These are phyloP conservation scores for Procambarus clarkii DNA, from an alignment of 1,140 invertebrate species.

Conservation along the genomic window DNA sequence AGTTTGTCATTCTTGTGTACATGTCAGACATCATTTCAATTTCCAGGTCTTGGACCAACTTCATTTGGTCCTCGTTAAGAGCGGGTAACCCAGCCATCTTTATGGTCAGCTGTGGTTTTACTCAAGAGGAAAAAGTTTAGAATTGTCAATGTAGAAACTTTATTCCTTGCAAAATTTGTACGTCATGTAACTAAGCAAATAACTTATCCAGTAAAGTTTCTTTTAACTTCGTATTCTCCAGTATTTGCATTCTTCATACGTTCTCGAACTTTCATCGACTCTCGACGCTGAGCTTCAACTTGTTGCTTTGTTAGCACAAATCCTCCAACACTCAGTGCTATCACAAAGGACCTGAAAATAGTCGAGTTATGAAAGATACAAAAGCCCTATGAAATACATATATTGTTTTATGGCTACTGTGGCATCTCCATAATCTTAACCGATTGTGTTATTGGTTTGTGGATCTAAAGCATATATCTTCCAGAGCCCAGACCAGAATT, in stretches of 20 bases:
- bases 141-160: background rate
- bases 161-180: background rate
- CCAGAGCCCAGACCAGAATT: too few relatives aligned
- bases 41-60: constrained; percentile 94
- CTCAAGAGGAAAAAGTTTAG: background rate
- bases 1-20: constrained; percentile 90
- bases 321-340: constrained; percentile 81
- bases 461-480: too few relatives aligned
- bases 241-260: constrained; percentile 83
- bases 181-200: background rate
- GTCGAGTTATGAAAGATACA: constrained; percentile 31
- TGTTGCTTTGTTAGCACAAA: constrained; percentile 85
- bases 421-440: too few relatives aligned
- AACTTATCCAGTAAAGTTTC: constrained; percentile 56
- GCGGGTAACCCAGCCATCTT: constrained; percentile 81
- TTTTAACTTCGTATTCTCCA: constrained; percentile 80
- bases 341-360: constrained; percentile 81
- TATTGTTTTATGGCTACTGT: too few relatives aligned
- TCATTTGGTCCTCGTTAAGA: constrained; percentile 88
- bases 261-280: constrained; percentile 88
- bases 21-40: constrained; percentile 99
- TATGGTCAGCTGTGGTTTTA: constrained; percentile 72
- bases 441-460: too few relatives aligned
- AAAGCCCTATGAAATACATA: background rate
- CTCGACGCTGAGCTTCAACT: constrained; percentile 82